These are phyloP conservation scores for Spilarctia lutea DNA, from an alignment of 2,888 invertebrate species.

Conservation along the genomic window DNA sequence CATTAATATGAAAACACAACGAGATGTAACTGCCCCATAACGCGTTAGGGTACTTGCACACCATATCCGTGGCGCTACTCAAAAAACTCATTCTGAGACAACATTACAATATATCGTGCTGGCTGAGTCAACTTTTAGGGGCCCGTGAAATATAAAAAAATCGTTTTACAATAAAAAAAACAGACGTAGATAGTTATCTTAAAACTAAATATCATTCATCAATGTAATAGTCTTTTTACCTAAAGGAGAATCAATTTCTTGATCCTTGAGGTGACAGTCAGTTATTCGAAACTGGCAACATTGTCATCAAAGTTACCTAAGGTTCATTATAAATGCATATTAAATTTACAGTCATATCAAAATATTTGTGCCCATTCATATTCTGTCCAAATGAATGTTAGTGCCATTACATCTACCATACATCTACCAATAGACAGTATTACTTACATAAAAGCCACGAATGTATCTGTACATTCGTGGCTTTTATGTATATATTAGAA, in stretches of 20 bases:
- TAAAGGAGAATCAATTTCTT: not conserved
- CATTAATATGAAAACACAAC: constrained; percentile 44
- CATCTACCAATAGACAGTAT: no score
- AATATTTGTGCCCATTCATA: not conserved
- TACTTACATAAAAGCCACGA: not conserved
- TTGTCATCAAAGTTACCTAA: no score
- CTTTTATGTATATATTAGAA: no score
- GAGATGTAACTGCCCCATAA: constrained; percentile 33
- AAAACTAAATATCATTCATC: no score
- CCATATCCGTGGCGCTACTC: constrained; percentile 38
- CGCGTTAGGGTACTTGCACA: constrained; percentile 50
- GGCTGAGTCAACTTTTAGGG: constrained; percentile 36
- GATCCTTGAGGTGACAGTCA: no score
- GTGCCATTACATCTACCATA: no score
- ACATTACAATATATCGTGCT: constrained; percentile 58
- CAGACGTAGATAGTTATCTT: no score
- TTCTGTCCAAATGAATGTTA: no score
- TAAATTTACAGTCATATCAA: no score
- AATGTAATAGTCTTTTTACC: not conserved
- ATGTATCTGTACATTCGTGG: no score
- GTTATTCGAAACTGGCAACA: no score
- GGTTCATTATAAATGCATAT: no score
- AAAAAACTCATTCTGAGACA: constrained; percentile 54
- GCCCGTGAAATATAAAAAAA: constrained; percentile 8
- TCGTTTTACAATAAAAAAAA: not conserved